Conservation (phyloP, 2,888 invertebrate genomes). For the Aspidiotus rigidus region DNA sequence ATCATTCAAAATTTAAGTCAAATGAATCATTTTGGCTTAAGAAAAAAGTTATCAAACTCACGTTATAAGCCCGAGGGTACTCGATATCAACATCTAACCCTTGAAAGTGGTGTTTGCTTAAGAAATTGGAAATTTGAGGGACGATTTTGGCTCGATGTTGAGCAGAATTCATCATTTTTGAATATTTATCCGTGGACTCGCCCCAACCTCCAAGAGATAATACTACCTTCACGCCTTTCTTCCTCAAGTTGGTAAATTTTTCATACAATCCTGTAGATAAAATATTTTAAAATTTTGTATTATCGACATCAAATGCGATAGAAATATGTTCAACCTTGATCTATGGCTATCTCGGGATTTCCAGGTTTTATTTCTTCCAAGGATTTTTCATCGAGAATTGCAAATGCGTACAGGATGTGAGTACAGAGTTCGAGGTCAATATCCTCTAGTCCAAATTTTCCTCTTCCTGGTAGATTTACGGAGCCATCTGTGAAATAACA, state of each 20-base stretch:
- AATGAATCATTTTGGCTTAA: no score
- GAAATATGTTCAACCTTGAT: not conserved
- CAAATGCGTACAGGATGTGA: not conserved
- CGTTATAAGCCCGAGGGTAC: slow-evolving; percentile 65
- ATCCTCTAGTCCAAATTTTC: not conserved
- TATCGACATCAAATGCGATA: no score
- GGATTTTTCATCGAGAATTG: not conserved
- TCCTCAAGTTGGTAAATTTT: slow-evolving; percentile 7
- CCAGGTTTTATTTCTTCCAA: not conserved
- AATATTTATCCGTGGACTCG: slow-evolving; percentile 68
- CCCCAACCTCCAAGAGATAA: slow-evolving; percentile 93
- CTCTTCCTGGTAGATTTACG: not conserved
- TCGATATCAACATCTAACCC: slow-evolving; percentile 92
- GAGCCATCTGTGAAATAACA: not conserved
- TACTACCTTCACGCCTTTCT: slow-evolving; percentile 46
- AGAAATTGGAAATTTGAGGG: slow-evolving; percentile 85
- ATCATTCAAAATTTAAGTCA: no score
- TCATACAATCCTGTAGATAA: not conserved
- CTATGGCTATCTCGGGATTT: not conserved
- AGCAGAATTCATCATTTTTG: slow-evolving; percentile 9
- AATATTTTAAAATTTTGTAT: not conserved
- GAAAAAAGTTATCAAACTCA: not conserved
- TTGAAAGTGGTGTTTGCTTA: slow-evolving; percentile 82
- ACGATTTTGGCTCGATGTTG: slow-evolving; percentile 65
- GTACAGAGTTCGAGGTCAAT: not conserved